Percentiles rank a stretch among this genome's conserved stretches.
These are phyloP conservation scores for Puffinus mauretanicus DNA, from an alignment of 2,113 vertebrate species.

Conservation along the genomic window DNA sequence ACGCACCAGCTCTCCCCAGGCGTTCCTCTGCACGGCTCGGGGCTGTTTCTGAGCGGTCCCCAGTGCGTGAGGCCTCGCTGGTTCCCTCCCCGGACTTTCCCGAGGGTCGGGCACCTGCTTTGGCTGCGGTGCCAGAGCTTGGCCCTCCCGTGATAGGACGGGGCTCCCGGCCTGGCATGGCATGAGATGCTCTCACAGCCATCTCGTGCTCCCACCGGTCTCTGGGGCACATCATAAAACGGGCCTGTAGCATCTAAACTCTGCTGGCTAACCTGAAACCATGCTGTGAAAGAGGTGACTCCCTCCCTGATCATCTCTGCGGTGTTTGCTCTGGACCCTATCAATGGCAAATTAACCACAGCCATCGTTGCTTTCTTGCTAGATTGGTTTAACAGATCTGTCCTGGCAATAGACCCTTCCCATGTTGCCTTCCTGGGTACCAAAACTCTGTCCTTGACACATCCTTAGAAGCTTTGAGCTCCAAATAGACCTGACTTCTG, in stretches of 20 bases:
- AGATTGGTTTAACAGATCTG: neutral
- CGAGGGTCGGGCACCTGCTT: neutral
- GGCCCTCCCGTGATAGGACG: rapidly evolving
- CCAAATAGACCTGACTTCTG: conserved; percentile 28
- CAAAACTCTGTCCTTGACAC: conserved; percentile 35
- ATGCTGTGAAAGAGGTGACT: neutral
- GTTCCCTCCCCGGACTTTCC: neutral
- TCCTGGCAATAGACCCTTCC: neutral
- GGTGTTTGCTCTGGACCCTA: neutral
- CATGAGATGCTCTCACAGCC: neutral
- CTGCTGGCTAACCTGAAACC: neutral
- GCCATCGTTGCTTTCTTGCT: neutral
- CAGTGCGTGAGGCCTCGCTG: rapidly evolving
- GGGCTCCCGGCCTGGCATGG: neutral
- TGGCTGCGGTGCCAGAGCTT: neutral
- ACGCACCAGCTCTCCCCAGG: neutral
- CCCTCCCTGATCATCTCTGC: no score
- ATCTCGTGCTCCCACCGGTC: rapidly evolving
- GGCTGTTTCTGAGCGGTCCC: neutral
- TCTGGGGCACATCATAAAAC: rapidly evolving
- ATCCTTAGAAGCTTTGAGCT: conserved; percentile 35
- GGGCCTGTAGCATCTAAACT: neutral
- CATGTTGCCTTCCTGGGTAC: neutral
- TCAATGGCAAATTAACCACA: neutral
- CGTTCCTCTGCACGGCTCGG: neutral